These are phyloP conservation scores for cat (Felis catus) DNA, from an alignment of 2,113 vertebrate genomes.

Conservation along the genomic window F.catus_Fca126_mat1.0 CM031414.1:140037501-140038000, in stretches of 20 bases:
- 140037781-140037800: not conserved
- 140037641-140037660: fast-evolving
- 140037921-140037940: not conserved
- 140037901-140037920: not conserved
- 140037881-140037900: not conserved
- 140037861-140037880: not conserved
- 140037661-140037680: not conserved
- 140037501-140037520: not conserved
- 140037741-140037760: too few relatives aligned
- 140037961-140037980: not conserved
- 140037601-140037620: not conserved
- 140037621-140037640: not conserved
- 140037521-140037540: not conserved
- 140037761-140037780: too few relatives aligned
- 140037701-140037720: too few relatives aligned
- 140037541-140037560: not conserved
- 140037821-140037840: too few relatives aligned
- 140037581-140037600: not conserved
- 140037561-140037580: not conserved
- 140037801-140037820: not conserved
- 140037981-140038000: not conserved
- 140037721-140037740: fast-evolving
- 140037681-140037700: not conserved
- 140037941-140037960: not conserved
- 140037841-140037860: not conserved